Evolutionary conservation across 1,140 invertebrate genomes (phyloP).

Genomic region (Elysia chlorotica): DNA sequence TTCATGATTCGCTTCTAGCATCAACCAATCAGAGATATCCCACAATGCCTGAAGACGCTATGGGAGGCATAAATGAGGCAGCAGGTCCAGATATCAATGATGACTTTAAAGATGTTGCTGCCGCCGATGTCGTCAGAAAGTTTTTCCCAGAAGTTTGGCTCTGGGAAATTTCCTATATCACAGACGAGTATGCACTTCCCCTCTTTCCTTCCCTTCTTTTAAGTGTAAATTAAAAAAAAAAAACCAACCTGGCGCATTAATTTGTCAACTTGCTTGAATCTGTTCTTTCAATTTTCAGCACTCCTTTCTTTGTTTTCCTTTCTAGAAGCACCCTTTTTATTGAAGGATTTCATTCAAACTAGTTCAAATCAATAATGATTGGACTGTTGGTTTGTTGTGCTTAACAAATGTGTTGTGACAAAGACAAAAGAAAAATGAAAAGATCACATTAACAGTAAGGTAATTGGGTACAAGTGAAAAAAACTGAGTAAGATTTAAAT

Average conservation of each 20-base stretch:
- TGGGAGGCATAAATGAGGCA: background rate
- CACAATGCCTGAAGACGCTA: background rate
- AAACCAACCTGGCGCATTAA: background rate
- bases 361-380: no score
- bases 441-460: no score
- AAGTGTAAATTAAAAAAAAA: background rate
- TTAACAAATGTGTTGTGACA: no score
- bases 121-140: slow-evolving; percentile 5
- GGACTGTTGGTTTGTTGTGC: no score
- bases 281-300: background rate
- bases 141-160: slow-evolving; percentile 10
- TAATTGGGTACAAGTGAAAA: no score
- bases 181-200: background rate
- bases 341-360: no score
- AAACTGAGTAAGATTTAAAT: no score
- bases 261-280: background rate
- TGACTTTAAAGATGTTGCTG: background rate
- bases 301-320: background rate
- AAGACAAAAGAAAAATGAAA: no score
- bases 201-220: background rate
- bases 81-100: background rate
- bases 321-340: no score
- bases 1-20: background rate
- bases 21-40: background rate
- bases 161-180: background rate